Percentiles rank a stretch among this genome's conserved stretches.
These are phyloP conservation scores for Helobdella robusta DNA, from an alignment of 2,888 invertebrate genomes.

Conservation along the genomic window DNA sequence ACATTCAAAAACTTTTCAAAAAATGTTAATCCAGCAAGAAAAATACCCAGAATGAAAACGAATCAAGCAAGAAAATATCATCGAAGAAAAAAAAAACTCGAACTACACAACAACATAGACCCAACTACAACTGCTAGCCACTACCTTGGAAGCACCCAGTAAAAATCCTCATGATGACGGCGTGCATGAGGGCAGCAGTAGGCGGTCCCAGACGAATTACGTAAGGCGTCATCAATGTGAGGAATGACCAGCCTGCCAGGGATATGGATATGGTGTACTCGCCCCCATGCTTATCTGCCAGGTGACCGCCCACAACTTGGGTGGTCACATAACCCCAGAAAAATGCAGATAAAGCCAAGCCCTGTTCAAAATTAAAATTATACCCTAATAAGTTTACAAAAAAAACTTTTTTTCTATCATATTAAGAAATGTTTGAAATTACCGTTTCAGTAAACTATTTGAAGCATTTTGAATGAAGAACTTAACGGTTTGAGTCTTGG, in stretches of 20 bases:
- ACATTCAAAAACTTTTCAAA: background rate
- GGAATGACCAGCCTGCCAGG: slow-evolving; percentile 52
- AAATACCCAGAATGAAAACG: background rate
- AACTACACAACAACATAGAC: background rate
- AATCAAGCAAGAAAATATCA: background rate
- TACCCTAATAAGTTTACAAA: no score
- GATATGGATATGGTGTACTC: slow-evolving; percentile 59
- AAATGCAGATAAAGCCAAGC: slow-evolving; percentile 62
- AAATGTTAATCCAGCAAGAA: background rate
- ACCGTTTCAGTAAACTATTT: no score
- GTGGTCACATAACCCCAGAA: slow-evolving; percentile 68
- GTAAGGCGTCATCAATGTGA: slow-evolving; percentile 48
- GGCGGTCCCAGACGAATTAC: slow-evolving; percentile 48
- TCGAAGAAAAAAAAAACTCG: background rate
- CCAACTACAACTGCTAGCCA: slow-evolving; percentile 5
- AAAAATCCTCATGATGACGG: slow-evolving; percentile 57
- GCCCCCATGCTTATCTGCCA: slow-evolving; percentile 57
- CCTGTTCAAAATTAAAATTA: slow-evolving; percentile 42
- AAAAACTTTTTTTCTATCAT: no score
- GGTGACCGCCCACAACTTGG: slow-evolving; percentile 47
- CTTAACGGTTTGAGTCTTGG: slow-evolving; percentile 57
- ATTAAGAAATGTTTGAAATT: no score
- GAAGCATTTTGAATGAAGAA: background rate
- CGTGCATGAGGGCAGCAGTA: slow-evolving; percentile 54
- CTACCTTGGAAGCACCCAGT: slow-evolving; percentile 61